Evolutionary conservation across 1,140 invertebrate species (phyloP), one percentile per base, ranked within the genome.

Genomic region (Bombus confusus): DNA sequence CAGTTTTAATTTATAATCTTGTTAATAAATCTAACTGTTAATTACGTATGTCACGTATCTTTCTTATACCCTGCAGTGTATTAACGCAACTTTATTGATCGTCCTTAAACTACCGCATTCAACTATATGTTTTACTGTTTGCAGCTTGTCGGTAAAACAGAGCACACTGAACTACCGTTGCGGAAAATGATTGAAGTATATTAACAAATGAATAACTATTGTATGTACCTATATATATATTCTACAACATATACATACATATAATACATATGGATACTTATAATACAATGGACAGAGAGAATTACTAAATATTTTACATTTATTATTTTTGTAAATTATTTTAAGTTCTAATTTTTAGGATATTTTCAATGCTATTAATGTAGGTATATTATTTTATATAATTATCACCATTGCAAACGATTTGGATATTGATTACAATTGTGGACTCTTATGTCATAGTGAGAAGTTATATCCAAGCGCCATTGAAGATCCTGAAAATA

Each of bases 71-170:
- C 72, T 74, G 5, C 62, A 78, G 86, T 68, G 28, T 72, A 88
- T 77, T 83, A 68, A 75, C 47, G 83, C 81, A 68, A 80, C 64
- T 88, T 34, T 86, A 84, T 84, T 90, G 62, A 85, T 66, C 77
- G 88, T 83, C 79, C 83, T 43, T 72, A 86, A 72, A 47, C 84
- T 78, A 72, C 68, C 80, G 85, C 79, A 71, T 89, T 85, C 86
- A 91, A 91, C 91, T 90, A 90, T 75, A 83, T 84, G 80, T 80
- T 76, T 86, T 86, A 72, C 80, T 77, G 76, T 85, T 85, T 77
- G n/a, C 41, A 71, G 37, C 75, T 64, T 71, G 72, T 89, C 87
- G 90, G 66, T 92, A 92, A 88, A 79, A 83, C 74, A 88, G 86
- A 72, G 57, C 43, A 88, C 68, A 66, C 18, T 6, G 89, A 74